Base-by-base conservation (phyloP, 2,113 vertebrate genomes). In the Sinocyclocheilus maitianheensis region DNA sequence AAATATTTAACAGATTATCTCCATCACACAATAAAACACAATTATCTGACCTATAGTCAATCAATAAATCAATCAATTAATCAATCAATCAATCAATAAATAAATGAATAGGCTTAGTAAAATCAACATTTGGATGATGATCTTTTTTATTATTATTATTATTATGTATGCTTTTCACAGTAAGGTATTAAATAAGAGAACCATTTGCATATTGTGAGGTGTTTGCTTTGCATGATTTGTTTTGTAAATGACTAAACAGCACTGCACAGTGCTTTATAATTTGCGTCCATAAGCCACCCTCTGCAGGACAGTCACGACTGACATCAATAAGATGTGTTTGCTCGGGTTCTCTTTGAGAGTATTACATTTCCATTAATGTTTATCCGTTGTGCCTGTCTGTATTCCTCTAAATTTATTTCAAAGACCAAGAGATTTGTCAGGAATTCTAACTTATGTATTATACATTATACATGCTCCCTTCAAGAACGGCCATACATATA, bases 391-490 rank as follows among this genome's bases (percentile, higher is more conserved):
- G 76, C 48, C 87, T 90, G 77, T 90, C 83, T 90, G 84, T 84
- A 84, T 88, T 86, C 86, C 83, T 77, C 82, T 67, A 81, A 58
- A 83, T 88, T 83, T 77, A 77, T 88, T 91, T 90, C 81, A 77
- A 85, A 87, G 86, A 77, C 72, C 83, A 84, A 85, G 83, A 80
- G 87, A 89, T 91, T 91, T 88, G 65, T 67, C 88, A 84, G 90
- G 81, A 89, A 89, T 90, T 85, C 90, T 69, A 91, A 89, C 58
- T 88, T 77, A 84, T 87, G 81, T 88, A 88, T 92, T 81, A 91
- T 81, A 91, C 88, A 90, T 90, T 90, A 83, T 87, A 83, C 87
- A 86, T 84, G 90, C 84, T 85, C 77, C 9, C 77, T 62, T 75
- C 87, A 84, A 87, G 87, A 43, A n/a, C 87, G 69, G 71, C 79